These are phyloP conservation scores for Lepus europaeus DNA, from an alignment of 2,113 vertebrate species.

Conservation along the genomic window DNA sequence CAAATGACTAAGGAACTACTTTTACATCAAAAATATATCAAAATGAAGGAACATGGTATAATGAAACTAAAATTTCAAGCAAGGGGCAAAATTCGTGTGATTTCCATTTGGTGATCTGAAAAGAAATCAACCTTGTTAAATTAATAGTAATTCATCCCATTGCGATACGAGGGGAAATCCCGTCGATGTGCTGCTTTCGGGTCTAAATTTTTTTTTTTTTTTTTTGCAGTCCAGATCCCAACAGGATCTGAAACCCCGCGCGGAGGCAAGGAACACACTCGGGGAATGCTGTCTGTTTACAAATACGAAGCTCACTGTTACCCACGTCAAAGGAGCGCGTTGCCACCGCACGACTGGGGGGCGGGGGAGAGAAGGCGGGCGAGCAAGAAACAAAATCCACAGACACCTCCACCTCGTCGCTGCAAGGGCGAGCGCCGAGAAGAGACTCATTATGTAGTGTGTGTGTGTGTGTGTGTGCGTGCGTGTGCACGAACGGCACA, in stretches of 20 bases:
- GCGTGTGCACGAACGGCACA: background rate
- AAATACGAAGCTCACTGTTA: conserved; percentile 81
- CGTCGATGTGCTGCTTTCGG: background rate
- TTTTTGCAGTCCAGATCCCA: conserved; percentile 56
- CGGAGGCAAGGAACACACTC: conserved; percentile 63
- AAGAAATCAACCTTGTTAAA: conserved; percentile 49
- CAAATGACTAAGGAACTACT: conserved; percentile 46
- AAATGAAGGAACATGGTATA: conserved; percentile 52
- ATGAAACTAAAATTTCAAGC: conserved; percentile 10
- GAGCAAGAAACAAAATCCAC: conserved; percentile 59
- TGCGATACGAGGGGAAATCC: conserved; percentile 46
- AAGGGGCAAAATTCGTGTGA: conserved; percentile 34
- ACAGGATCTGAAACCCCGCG: conserved; percentile 47
- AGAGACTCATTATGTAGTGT: background rate
- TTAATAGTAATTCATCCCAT: conserved; percentile 54
- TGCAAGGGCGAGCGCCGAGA: background rate
- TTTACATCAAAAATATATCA: conserved; percentile 1
- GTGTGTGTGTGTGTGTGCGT: background rate
- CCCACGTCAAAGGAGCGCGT: conserved; percentile 78
- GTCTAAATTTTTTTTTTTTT: conserved; percentile 57
- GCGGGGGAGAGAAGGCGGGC: background rate
- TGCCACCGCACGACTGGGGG: conserved; percentile 40
- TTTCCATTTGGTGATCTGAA: background rate
- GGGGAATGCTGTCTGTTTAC: conserved; percentile 77
- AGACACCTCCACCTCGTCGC: background rate